phyloP scores from a whole-genome alignment of 2,888 invertebrate species.

The Exephanes ischioxanthus region DNA sequence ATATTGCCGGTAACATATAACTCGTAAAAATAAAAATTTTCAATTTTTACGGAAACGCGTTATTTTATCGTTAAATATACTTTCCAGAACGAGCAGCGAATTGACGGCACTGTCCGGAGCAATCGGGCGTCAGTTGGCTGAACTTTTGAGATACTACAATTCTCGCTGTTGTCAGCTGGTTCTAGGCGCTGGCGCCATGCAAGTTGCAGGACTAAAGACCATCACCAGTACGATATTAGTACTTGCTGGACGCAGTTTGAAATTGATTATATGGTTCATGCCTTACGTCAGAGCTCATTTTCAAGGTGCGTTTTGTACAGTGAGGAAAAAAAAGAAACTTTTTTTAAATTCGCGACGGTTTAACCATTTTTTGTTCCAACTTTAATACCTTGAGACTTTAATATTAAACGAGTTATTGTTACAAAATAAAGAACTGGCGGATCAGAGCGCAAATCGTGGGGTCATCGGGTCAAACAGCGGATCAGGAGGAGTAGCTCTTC shows the following conservation, averaged over 20 bases:
- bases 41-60: conserved; percentile 55
- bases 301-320: conserved; percentile 83
- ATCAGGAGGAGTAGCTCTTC: conserved; percentile 81
- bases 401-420: not conserved
- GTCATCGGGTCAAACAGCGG: conserved; percentile 74
- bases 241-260: conserved; percentile 93
- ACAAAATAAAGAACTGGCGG: conserved; percentile 75
- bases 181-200: conserved; percentile 97
- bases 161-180: conserved; percentile 97
- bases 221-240: conserved; percentile 98
- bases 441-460: conserved; percentile 79
- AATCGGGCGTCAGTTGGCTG: conserved; percentile 94
- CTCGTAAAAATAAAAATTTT: not conserved
- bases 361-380: not conserved
- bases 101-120: conserved; percentile 93
- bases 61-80: not conserved
- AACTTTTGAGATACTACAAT: conserved; percentile 94
- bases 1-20: conserved; percentile 89
- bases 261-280: conserved; percentile 92
- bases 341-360: not conserved
- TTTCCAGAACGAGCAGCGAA: conserved; percentile 84
- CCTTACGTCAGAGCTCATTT: conserved; percentile 91
- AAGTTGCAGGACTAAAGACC: conserved; percentile 96
- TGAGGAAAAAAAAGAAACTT: not conserved
- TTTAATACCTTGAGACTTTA: not conserved